These are phyloP conservation scores for Heliopora coerulea DNA, from an alignment of 92 coral and sea anemone genomes.

Conservation along the genomic window DNA sequence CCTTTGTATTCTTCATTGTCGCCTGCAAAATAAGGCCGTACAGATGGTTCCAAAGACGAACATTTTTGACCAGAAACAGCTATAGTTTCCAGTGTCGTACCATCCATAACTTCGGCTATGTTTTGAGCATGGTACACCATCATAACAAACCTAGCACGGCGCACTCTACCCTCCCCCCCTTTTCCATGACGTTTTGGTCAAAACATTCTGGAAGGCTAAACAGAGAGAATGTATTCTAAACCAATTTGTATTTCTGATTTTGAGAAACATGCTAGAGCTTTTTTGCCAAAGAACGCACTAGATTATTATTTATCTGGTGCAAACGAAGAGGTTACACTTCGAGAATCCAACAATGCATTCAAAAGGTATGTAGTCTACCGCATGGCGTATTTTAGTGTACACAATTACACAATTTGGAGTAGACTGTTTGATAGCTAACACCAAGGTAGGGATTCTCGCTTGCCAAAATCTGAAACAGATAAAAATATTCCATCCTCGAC, in stretches of 20 bases:
- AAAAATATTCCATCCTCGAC: too few species aligned
- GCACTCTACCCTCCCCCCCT: too few species aligned
- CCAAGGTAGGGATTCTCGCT: too few species aligned
- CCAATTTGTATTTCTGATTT: constrained; percentile 30
- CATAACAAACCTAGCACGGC: too few species aligned
- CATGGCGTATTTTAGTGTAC: too few species aligned
- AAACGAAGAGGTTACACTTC: constrained; percentile 14
- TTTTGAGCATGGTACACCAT: neutral
- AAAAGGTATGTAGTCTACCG: too few species aligned
- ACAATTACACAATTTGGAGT: too few species aligned
- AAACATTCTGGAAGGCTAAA: too few species aligned
- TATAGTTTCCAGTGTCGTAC: constrained; percentile 3
- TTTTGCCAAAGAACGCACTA: constrained; percentile 14
- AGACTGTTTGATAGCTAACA: too few species aligned
- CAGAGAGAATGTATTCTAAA: neutral
- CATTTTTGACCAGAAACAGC: constrained; percentile 1
- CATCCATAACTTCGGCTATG: constrained; percentile 22
- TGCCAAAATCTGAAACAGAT: too few species aligned
- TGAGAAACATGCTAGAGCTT: constrained; percentile 23
- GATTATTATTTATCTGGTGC: constrained; percentile 32
- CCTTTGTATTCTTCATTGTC: constrained; percentile 69
- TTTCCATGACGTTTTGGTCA: too few species aligned
- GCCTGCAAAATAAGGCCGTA: constrained; percentile 46
- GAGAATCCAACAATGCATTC: constrained; percentile 24
- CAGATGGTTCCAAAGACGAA: constrained; percentile 8